Base-by-base conservation (phyloP, 2,888 invertebrate species). In the Disparrhopalites patrizii region DNA sequence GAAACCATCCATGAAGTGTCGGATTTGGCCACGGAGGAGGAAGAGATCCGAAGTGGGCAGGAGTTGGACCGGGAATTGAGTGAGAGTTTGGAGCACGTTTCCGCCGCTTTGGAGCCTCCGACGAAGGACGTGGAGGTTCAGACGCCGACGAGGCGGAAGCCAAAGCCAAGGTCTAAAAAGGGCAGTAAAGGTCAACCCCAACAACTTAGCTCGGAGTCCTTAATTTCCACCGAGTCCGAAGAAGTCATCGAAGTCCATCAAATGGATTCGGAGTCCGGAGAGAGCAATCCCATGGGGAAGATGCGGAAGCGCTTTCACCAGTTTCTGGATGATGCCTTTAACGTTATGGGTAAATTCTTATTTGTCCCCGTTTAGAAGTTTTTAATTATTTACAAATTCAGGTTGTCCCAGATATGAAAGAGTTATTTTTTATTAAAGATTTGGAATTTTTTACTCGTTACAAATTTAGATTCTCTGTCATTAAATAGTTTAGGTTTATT, bases 251-350 rank as follows among this genome's bases (percentile, higher is more conserved):
- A 68, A 38, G 58, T 67, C 27, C 62, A 62, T 30, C 23, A 62
- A 15, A 13, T 65, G n/a, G 66, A 62, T 20, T 31, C 43, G 15
- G 15, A 20, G n/a, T 54, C 57, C 1, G 38, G 54, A 0, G 73
- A 70, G 25, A 51, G 61, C n/a, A 75, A 75, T 66, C 75, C 75
- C 0, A 36, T 75, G 36, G 73, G 76, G 27, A 72, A 71, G 57
- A 76, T 89, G 84, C 79, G 89, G 55, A 85, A 85, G 75, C 81
- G 89, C 47, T 89, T 90, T 78, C 87, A 89, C 78, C 88, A 89
- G 76, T 82, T 90, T 8, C 82, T 90, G 77, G 90, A 90, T 76
- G 90, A 90, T 75, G 89, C 90, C 0, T 89, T 89, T 80, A 88
- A 87, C 68, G 80, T 89, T 30, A 75, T 75, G 69, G 73, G 73